phyloP scores from a whole-genome alignment of 2,113 vertebrate species.

The Xerus inauris region DNA sequence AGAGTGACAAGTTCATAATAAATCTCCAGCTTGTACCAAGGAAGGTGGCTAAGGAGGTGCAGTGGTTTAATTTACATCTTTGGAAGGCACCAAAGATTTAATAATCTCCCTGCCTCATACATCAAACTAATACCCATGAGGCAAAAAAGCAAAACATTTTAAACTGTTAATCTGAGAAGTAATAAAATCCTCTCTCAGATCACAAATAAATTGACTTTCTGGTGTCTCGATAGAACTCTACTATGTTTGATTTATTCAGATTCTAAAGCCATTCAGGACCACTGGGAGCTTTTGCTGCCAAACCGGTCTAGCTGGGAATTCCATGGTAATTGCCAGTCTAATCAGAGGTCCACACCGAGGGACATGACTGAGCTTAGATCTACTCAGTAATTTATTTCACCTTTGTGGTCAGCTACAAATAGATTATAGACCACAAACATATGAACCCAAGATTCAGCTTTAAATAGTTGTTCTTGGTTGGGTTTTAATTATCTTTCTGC shows the following conservation, averaged over 20 bases:
- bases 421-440: not conserved
- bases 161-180: slow-evolving; percentile 72
- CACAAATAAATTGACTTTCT: slow-evolving; percentile 75
- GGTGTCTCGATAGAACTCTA: slow-evolving; percentile 66
- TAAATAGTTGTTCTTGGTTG: not conserved
- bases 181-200: slow-evolving; percentile 77
- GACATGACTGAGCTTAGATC: not conserved
- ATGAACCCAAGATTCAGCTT: slow-evolving; percentile 28
- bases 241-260: slow-evolving; percentile 25
- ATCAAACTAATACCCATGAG: slow-evolving; percentile 60
- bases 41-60: slow-evolving; percentile 62
- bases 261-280: slow-evolving; percentile 28
- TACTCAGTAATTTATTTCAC: slow-evolving; percentile 28
- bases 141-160: slow-evolving; percentile 73
- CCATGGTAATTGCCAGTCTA: not conserved
- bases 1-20: slow-evolving; percentile 73
- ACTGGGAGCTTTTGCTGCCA: not conserved
- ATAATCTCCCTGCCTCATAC: slow-evolving; percentile 79
- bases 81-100: slow-evolving; percentile 80
- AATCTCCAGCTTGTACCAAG: slow-evolving; percentile 70
- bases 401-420: slow-evolving; percentile 8
- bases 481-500: not conserved
- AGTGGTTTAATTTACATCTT: slow-evolving; percentile 82
- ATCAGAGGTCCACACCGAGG: not conserved
- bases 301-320: not conserved